Conservation (phyloP, 2,888 invertebrate genomes). For the Drosophila quinaria region DNA sequence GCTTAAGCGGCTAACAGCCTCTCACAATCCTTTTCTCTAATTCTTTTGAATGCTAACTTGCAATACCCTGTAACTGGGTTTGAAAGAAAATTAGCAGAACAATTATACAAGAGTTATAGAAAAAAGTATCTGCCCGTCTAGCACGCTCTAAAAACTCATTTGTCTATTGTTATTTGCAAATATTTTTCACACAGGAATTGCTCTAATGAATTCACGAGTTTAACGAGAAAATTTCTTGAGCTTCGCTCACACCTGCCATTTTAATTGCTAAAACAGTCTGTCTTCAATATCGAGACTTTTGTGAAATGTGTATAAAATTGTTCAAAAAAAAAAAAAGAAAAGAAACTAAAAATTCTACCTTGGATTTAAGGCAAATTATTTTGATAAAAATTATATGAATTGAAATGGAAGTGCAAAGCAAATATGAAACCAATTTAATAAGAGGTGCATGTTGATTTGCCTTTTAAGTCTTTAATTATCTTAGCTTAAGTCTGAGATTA, state of each 20-base stretch:
- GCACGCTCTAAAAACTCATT: background rate
- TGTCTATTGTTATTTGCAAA: conserved; percentile 1
- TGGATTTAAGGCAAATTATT: background rate
- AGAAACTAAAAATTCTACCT: no score
- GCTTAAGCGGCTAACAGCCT: conserved; percentile 41
- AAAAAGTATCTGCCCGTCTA: background rate
- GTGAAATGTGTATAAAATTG: background rate
- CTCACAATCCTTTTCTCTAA: conserved; percentile 1
- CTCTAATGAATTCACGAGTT: conserved; percentile 4
- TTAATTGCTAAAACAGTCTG: background rate
- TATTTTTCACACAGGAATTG: conserved; percentile 3
- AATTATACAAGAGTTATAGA: background rate
- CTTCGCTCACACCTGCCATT: background rate
- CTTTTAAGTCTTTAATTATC: background rate
- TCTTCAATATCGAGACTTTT: background rate
- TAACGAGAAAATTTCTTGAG: background rate
- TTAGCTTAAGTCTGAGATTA: background rate
- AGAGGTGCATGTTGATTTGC: background rate
- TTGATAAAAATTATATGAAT: background rate
- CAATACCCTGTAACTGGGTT: background rate
- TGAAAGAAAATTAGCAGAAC: no score
- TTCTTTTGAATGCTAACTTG: conserved; percentile 10
- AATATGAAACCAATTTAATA: background rate
- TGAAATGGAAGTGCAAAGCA: background rate
- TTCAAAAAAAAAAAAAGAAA: background rate